Conservation (phyloP, 2,888 invertebrate genomes). For the Amblyteles armatorius region DNA sequence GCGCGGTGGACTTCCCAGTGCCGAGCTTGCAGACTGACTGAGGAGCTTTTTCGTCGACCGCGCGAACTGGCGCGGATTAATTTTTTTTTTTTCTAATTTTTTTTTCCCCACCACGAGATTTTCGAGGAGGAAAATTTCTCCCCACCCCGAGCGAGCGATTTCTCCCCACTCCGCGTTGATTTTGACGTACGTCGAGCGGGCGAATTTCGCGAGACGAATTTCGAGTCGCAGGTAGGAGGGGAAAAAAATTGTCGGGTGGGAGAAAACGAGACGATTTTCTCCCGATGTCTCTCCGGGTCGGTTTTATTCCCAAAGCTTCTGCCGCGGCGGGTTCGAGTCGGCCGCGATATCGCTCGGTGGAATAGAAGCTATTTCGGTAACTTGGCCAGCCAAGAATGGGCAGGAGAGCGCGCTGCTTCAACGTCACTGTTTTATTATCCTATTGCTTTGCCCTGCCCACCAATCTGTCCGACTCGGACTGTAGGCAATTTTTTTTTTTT, state of each 20-base stretch:
- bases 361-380: conserved; percentile 83
- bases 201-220: no score
- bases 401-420: conserved; percentile 78
- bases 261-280: conserved; percentile 46
- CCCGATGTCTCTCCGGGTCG: conserved; percentile 25
- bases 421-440: conserved; percentile 78
- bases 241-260: conserved; percentile 25
- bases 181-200: no score
- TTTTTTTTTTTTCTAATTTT: conserved; percentile 38
- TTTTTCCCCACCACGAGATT: conserved; percentile 73
- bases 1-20: conserved; percentile 53
- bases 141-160: neutral
- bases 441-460: conserved; percentile 42
- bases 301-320: neutral
- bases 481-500: conserved; percentile 12
- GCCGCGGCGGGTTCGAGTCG: conserved; percentile 53
- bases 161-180: no score
- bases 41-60: conserved; percentile 72
- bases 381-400: conserved; percentile 84
- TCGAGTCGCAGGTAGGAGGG: neutral
- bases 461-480: conserved; percentile 16
- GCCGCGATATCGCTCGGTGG: conserved; percentile 70
- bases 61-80: conserved; percentile 71
- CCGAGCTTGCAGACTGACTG: conserved; percentile 79
- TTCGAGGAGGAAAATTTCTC: conserved; percentile 1